Conservation (phyloP, 2,888 invertebrate species). For the Dastarcus helophoroides region DNA sequence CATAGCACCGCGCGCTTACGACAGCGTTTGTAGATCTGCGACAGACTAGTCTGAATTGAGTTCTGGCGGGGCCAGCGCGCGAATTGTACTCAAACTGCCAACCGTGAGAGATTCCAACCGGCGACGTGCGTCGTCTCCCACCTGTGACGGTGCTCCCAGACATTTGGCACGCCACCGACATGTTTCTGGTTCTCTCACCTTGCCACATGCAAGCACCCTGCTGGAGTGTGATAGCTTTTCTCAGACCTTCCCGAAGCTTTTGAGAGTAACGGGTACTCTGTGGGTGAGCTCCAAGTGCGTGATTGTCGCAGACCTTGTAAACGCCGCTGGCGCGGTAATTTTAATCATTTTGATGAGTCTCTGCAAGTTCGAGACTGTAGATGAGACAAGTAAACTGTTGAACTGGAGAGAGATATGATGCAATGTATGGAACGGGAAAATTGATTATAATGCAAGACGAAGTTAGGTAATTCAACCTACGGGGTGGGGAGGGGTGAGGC, state of each 20-base stretch:
- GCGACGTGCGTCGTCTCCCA: constrained; percentile 36
- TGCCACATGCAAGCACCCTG: constrained; percentile 53
- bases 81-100: constrained; percentile 66
- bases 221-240: constrained; percentile 59
- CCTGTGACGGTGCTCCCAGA: constrained; percentile 40
- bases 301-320: constrained; percentile 63
- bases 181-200: constrained; percentile 67
- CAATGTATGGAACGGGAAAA: too few species aligned
- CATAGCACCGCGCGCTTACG: too few species aligned
- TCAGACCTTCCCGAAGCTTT: constrained; percentile 74
- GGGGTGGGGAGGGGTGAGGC: too few species aligned
- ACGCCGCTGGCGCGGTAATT: too few species aligned
- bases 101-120: constrained; percentile 61
- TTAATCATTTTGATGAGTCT: too few species aligned
- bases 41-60: constrained; percentile 83
- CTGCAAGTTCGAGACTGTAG: too few species aligned
- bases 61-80: constrained; percentile 55
- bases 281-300: constrained; percentile 60
- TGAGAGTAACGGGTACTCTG: constrained; percentile 49
- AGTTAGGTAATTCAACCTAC: too few species aligned
- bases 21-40: constrained; percentile 41
- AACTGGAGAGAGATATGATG: too few species aligned
- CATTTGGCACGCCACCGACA: constrained; percentile 34
- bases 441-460: too few species aligned
- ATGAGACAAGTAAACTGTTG: too few species aligned